Evolutionary conservation across 2,113 vertebrate genomes (phyloP).

Genomic region (Meleagris gallopavo): DNA sequence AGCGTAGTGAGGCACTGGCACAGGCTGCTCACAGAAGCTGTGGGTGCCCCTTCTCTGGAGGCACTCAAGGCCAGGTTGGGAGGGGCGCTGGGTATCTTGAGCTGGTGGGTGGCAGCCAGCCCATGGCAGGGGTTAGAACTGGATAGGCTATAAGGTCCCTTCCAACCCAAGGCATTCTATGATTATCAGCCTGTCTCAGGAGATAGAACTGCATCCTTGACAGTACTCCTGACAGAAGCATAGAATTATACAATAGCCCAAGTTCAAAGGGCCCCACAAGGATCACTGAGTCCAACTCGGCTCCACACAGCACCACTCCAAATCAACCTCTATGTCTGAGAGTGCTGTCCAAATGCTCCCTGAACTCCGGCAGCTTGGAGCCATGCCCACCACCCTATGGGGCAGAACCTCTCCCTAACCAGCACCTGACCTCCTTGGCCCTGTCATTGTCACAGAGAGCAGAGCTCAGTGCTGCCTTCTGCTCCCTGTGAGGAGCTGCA

Average conservation of each 20-base stretch:
- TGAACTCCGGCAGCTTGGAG: not conserved
- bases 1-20: not conserved
- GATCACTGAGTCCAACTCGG: too few relatives aligned
- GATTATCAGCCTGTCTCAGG: not conserved
- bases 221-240: slow-evolving; percentile 16
- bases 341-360: not conserved
- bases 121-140: too few relatives aligned
- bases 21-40: not conserved
- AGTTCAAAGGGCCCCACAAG: too few relatives aligned
- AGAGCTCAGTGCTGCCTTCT: too few relatives aligned
- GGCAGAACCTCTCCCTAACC: not conserved
- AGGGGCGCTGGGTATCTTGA: not conserved
- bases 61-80: too few relatives aligned
- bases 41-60: not conserved
- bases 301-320: not conserved
- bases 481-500: too few relatives aligned
- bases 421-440: too few relatives aligned
- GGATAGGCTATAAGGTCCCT: too few relatives aligned
- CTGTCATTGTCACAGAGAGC: too few relatives aligned
- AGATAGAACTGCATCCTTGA: slow-evolving; percentile 6
- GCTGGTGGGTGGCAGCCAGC: too few relatives aligned
- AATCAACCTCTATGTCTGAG: not conserved
- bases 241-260: too few relatives aligned
- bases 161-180: too few relatives aligned
- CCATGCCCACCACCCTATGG: not conserved